Conservation (phyloP, 2,888 invertebrate species). For the Phaedon cochleariae region DNA sequence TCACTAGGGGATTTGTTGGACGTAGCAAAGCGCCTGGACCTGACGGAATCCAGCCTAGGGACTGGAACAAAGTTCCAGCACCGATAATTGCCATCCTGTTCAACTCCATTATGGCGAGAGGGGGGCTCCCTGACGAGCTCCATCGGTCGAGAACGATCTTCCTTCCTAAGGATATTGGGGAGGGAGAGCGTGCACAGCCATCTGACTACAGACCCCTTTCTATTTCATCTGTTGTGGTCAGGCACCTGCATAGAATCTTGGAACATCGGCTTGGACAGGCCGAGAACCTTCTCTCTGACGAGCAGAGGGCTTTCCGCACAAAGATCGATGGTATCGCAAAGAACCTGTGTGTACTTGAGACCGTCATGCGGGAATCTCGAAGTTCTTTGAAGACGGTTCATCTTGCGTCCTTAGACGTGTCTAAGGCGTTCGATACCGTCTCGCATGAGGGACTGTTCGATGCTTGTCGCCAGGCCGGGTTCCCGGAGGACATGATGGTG, state of each 20-base stretch:
- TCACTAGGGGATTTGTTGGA: too few species aligned
- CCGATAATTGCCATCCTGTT: neutral
- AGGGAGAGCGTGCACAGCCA: neutral
- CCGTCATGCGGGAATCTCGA: constrained; percentile 1
- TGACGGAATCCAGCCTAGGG: neutral
- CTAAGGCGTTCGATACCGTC: too few species aligned
- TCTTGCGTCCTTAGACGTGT: neutral
- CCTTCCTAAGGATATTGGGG: too few species aligned
- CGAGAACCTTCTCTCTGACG: neutral
- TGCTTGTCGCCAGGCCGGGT: too few species aligned
- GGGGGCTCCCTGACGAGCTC: too few species aligned
- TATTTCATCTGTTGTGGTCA: neutral
- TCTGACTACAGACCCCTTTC: neutral
- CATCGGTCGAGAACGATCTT: neutral
- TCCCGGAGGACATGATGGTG: too few species aligned
- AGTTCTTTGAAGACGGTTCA: neutral
- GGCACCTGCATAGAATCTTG: neutral
- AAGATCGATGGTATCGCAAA: neutral
- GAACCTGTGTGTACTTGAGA: neutral
- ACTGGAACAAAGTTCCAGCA: too few species aligned
- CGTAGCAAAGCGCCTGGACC: too few species aligned
- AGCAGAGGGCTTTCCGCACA: neutral
- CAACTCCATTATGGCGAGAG: neutral
- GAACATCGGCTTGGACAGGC: neutral
- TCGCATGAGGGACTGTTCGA: too few species aligned